phyloP scores from a whole-genome alignment of 1,140 invertebrate genomes.

The Drosophila asahinai region DNA sequence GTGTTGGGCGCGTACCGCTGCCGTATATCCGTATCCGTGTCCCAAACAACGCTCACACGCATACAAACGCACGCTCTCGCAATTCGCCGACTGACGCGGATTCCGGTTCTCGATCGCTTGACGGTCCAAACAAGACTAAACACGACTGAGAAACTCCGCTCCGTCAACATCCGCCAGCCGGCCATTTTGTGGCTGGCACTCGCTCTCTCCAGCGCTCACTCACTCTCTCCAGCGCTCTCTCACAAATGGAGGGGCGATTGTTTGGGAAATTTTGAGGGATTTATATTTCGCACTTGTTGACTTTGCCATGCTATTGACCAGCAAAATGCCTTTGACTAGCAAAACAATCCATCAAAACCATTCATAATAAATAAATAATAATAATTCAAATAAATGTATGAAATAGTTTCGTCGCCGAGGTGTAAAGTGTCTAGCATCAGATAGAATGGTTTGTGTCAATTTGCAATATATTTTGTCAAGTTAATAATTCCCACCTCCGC shows the following conservation, averaged over 20 bases:
- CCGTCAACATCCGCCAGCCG: conserved; percentile 33
- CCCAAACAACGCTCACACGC: conserved; percentile 57
- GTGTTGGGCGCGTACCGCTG: conserved; percentile 60
- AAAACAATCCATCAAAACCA: too few species aligned
- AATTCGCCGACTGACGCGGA: conserved; percentile 49
- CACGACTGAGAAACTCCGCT: conserved; percentile 12
- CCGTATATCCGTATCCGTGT: conserved; percentile 54
- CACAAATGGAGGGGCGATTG: conserved; percentile 47
- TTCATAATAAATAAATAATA: too few species aligned
- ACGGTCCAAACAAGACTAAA: conserved; percentile 74
- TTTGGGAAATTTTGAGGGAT: conserved; percentile 67
- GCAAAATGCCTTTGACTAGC: too few species aligned
- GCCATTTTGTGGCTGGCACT: conserved; percentile 39
- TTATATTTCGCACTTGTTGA: conserved; percentile 59
- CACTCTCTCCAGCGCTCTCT: conserved; percentile 5
- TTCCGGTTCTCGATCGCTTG: conserved; percentile 50
- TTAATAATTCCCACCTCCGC: too few species aligned
- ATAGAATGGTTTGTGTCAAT: too few species aligned
- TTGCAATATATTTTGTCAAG: too few species aligned
- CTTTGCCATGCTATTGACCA: too few species aligned
- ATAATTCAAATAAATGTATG: too few species aligned
- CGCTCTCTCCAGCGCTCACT: conserved; percentile 1
- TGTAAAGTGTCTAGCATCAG: too few species aligned
- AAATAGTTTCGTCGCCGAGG: too few species aligned
- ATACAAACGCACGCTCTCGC: conserved; percentile 51